Conservation (phyloP, 2,888 invertebrate species). For the Coecobrya sp. region DNA sequence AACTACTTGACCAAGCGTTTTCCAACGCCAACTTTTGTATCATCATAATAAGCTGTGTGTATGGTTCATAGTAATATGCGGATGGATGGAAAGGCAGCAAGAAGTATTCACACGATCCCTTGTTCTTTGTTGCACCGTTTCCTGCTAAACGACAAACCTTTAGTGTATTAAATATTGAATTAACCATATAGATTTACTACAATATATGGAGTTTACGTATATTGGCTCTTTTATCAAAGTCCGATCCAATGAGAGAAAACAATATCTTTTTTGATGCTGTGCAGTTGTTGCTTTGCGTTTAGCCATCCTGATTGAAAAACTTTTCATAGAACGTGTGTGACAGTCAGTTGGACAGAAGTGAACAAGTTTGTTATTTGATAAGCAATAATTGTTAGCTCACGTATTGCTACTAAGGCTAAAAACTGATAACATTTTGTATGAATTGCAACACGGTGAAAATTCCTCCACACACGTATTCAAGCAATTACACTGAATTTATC, state of each 20-base stretch:
- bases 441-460: slow-evolving; percentile 51
- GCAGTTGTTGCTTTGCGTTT: background rate
- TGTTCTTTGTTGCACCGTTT: slow-evolving; percentile 21
- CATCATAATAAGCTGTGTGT: background rate
- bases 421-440: slow-evolving; percentile 10
- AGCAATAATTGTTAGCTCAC: slow-evolving; percentile 32
- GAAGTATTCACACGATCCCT: background rate
- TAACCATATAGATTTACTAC: background rate
- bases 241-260: background rate
- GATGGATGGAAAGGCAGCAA: background rate
- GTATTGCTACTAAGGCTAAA: background rate
- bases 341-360: slow-evolving; percentile 32
- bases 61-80: background rate
- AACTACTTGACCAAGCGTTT: no score
- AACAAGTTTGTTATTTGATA: slow-evolving; percentile 29
- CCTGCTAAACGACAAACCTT: background rate
- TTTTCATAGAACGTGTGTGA: background rate
- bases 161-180: background rate
- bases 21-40: background rate
- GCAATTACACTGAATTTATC: slow-evolving; percentile 54
- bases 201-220: background rate
- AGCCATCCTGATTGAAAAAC: background rate
- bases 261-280: background rate
- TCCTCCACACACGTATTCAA: slow-evolving; percentile 41
- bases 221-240: background rate